Base-by-base conservation (phyloP, 2,797 vertebrate genomes). In the Hippocampus kuda region DNA sequence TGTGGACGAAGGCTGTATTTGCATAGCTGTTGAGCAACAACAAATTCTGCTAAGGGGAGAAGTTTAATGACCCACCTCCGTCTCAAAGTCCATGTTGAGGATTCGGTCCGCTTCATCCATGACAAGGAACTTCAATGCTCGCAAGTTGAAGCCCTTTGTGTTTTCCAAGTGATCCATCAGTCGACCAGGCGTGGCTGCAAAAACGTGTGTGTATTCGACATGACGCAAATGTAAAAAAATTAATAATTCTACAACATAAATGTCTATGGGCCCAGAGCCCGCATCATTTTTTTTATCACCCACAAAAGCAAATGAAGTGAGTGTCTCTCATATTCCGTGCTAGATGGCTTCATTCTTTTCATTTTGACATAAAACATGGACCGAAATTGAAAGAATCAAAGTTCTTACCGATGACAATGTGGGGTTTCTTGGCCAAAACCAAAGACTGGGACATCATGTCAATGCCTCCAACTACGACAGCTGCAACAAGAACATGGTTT, bases 41-140 rank as follows among this genome's bases (percentile, higher is more conserved):
- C 60, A 62, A 20, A 38, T 20, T 54, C 53, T 24, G n/a, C 34
- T 18, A 18, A 6, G 13, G 27, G 13, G 15, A 62, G 60, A 42
- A 11, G 27, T 42, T 41, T 24, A n/a, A 38, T 0, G 60, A 66
- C 56, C 4, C 72, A 96, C 97, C 92, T 99, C 97, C 0, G 95
- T 94, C 87, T 99, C 97, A 79, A 99, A 99, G 88, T 99, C 97
- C 97, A 99, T 99, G 87, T 99, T 99, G 69, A 99, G 91, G 75
- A 99, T 99, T 73, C 95, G 87, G 80, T 99, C 97, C 0, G 97
- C 97, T 82, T 98, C 97, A 46, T 99, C 97, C 97, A 99, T 99
- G 72, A 99, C 94, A 51, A 99, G 84, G 77, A 92, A 99, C 70
- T 95, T 97, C 42, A 99, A 88, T 1, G 95, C 93, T 81, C 95